A percentile compares a stretch with the other conserved stretches of the same genome.
Conservation (phyloP, 2,797 vertebrate species). For the Hirundo rustica region DNA sequence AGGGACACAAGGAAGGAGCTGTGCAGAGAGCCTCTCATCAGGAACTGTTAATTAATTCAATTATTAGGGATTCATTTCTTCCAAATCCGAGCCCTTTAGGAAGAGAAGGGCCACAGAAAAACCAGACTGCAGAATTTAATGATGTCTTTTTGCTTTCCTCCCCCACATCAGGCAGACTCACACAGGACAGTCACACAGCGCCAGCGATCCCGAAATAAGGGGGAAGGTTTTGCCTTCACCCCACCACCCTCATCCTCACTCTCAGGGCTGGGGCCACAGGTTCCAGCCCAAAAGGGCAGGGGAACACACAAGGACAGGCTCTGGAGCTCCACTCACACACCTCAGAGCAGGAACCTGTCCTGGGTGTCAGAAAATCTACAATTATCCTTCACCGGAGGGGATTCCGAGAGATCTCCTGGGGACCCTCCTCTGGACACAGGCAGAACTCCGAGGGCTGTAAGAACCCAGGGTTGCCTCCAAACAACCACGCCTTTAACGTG, state of each 20-base stretch:
- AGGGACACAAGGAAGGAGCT: background rate
- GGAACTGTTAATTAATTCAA: background rate
- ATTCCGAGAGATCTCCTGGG: background rate
- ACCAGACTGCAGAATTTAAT: background rate
- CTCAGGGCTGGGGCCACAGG: background rate
- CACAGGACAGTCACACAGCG: background rate
- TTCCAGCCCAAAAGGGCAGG: background rate
- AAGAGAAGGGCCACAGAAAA: background rate
- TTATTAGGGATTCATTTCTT: background rate
- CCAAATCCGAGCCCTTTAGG: background rate
- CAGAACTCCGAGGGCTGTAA: background rate
- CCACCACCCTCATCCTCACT: background rate
- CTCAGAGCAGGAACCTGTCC: background rate
- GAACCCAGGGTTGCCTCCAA: background rate
- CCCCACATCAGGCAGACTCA: background rate
- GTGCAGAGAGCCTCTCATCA: background rate
- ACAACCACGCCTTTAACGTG: background rate
- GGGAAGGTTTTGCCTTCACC: background rate
- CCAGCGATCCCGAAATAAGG: background rate
- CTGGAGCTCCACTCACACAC: background rate
- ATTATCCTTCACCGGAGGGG: constrained; percentile 33
- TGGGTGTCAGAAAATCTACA: constrained; percentile 9
- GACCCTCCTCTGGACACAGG: background rate
- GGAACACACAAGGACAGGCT: background rate
- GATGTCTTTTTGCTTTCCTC: background rate